Base-by-base conservation (phyloP, 1,140 invertebrate genomes). In the Bursaphelenchus mucronatus region DNA sequence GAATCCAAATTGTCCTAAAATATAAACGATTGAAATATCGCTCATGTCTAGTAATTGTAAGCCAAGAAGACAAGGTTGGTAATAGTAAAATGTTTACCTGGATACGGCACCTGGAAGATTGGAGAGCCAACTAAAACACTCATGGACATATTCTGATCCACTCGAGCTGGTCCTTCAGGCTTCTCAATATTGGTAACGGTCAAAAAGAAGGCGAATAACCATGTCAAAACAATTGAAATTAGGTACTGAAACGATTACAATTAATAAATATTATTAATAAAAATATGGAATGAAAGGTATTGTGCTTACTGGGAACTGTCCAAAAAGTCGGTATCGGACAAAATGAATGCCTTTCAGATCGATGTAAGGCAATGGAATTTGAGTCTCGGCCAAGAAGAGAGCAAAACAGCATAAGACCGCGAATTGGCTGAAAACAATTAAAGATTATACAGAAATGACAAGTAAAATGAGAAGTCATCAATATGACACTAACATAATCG, bases 1-100 rank as follows among this genome's bases (percentile, higher is more conserved):
- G 1, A 68, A 21, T 47, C 82, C 82, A 54, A 80, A 83, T 68
- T 81, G 80, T 63, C 80, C 82, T 82, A 59, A 49, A 50, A 30
- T n/a, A 13, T 40, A 13, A 13, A 8, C 4, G 13, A 13, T 61
- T 21, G 44, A 6, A 19, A 17, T 21, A 3, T 30, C 2, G 30
- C 1, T 30, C 30, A 30, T 30, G 30, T 30, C 30, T 5, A 5
- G 5, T 5, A 30, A 30, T 30, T 30, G 30, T 30, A 1, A n/a
- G n/a, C n/a, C n/a, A n/a, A 3, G 62, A 15, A n/a, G 10, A 62
- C 46, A 10, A n/a, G 30, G 30, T 30, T 5, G 30, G 30, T 30
- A 30, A 5, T 30, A 30, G 17, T 57, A 40, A 19, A 47, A 3
- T 21, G 15, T 21, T 56, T 66, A 68, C 68, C 68, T 44, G 67